phyloP scores from a whole-genome alignment of 2,888 invertebrate genomes.

The Eupithecia tripunctaria region DNA sequence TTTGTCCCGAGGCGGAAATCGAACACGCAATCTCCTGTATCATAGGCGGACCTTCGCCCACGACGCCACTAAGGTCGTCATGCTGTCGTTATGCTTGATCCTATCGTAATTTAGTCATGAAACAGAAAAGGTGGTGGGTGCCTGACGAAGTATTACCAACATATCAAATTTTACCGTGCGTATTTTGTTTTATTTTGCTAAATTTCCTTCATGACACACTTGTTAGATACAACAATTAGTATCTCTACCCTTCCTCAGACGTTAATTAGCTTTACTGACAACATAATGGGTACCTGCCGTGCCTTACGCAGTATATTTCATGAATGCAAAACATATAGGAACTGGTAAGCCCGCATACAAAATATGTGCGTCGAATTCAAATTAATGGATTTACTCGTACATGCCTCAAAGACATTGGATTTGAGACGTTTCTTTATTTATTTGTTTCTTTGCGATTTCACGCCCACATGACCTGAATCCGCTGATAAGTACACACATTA shows the following conservation, averaged over 20 bases:
- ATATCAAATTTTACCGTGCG: background rate
- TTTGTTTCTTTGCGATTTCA: background rate
- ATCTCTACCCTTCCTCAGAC: conserved; percentile 7
- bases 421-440: conserved; percentile 21
- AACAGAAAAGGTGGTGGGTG: background rate
- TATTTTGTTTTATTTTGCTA: background rate
- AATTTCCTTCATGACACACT: background rate
- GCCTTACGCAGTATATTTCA: conserved; percentile 8
- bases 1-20: too few species aligned
- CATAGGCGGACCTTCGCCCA: too few species aligned
- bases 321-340: conserved; percentile 11
- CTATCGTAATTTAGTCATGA: background rate
- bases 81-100: too few species aligned
- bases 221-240: background rate
- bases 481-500: background rate
- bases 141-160: background rate
- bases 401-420: conserved; percentile 28
- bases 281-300: conserved; percentile 7
- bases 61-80: too few species aligned
- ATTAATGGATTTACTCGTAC: conserved; percentile 36
- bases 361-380: conserved; percentile 30
- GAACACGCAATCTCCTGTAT: too few species aligned
- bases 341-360: conserved; percentile 1
- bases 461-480: background rate
- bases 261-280: conserved; percentile 10